Evolutionary conservation across 2,113 vertebrate species (phyloP).

Genomic region (Phycodurus eques): DNA sequence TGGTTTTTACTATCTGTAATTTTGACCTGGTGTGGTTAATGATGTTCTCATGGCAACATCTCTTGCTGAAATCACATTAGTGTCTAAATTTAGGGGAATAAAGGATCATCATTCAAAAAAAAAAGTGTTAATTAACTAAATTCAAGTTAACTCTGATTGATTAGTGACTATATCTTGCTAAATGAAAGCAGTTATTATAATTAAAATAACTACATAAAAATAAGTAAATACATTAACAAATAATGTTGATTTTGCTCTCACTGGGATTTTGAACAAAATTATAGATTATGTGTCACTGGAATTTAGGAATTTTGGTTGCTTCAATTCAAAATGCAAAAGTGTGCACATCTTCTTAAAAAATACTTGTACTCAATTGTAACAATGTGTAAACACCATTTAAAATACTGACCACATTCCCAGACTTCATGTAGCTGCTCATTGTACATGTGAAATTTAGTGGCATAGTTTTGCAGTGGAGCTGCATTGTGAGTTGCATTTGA

Average conservation of each 20-base stretch:
- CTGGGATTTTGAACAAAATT: background rate
- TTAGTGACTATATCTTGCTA: background rate
- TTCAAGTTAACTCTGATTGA: background rate
- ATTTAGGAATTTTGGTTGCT: background rate
- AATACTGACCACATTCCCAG: background rate
- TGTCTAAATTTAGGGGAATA: too few relatives aligned
- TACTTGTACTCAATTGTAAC: background rate
- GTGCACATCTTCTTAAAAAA: background rate
- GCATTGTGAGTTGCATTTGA: constrained; percentile 64
- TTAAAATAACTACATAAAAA: background rate
- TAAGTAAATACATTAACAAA: background rate
- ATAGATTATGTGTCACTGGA: background rate
- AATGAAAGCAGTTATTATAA: background rate
- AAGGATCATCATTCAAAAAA: background rate
- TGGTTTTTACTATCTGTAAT: background rate
- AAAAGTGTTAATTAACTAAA: background rate
- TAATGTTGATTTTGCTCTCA: background rate
- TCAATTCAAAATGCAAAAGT: background rate
- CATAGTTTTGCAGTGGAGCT: constrained; percentile 21
- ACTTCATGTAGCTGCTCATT: background rate
- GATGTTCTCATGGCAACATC: background rate
- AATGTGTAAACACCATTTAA: background rate
- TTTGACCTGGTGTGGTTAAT: background rate
- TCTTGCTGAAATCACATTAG: background rate
- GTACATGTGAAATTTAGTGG: constrained; percentile 18